These are phyloP conservation scores for Dasysyrphus albostriatus DNA, from an alignment of 2,888 invertebrate genomes.

Conservation along the genomic window DNA sequence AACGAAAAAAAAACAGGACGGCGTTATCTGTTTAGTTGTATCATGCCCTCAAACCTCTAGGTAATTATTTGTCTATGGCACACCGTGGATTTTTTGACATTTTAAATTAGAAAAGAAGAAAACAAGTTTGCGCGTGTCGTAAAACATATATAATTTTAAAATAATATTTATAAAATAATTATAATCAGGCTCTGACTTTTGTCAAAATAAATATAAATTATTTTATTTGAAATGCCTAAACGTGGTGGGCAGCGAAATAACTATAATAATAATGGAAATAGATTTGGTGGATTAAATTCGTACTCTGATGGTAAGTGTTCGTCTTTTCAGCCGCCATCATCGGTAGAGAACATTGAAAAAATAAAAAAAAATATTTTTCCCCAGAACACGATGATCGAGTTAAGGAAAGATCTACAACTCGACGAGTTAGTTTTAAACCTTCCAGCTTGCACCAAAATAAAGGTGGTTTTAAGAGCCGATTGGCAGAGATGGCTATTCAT, in stretches of 20 bases:
- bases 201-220: constrained; percentile 4
- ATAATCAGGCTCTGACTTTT: not conserved
- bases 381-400: constrained; percentile 78
- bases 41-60: not conserved
- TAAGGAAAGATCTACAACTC: constrained; percentile 80
- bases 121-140: constrained; percentile 37
- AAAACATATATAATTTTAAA: not conserved
- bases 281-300: constrained; percentile 79
- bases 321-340: constrained; percentile 43
- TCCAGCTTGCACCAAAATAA: constrained; percentile 78
- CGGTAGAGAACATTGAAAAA: not conserved
- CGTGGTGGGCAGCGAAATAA: constrained; percentile 78
- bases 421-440: constrained; percentile 83
- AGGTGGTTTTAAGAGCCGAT: constrained; percentile 78
- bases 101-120: not conserved
- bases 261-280: constrained; percentile 78
- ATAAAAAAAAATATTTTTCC: constrained; percentile 7
- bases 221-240: constrained; percentile 77
- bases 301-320: constrained; percentile 79
- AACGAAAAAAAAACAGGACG: too few species aligned
- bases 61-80: not conserved
- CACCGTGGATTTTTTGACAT: not conserved
- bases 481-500: constrained; percentile 78
- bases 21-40: too few species aligned
- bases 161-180: not conserved